phyloP scores from a whole-genome alignment of 2,113 vertebrate species.

The Callopanchax toddi region DNA sequence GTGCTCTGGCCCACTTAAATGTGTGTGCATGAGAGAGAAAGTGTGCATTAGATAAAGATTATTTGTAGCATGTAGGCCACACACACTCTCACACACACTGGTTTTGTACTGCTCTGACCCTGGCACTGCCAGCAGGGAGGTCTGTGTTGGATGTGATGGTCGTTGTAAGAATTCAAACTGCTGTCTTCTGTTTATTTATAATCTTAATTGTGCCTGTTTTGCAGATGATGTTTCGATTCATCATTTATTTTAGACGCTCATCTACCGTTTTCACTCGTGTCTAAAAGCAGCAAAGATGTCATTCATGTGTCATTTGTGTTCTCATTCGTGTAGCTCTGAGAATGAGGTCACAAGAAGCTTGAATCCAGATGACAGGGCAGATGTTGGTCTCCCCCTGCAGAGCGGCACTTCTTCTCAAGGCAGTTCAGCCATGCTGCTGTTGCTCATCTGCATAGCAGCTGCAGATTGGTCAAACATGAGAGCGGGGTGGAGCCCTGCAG shows the following conservation, averaged over 20 bases:
- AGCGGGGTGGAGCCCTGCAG: slow-evolving; percentile 43
- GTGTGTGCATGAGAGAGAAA: slow-evolving; percentile 22
- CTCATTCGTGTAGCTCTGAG: slow-evolving; percentile 12
- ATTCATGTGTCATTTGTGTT: slow-evolving; percentile 4
- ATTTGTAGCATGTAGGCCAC: slow-evolving; percentile 57
- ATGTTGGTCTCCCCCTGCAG: slow-evolving; percentile 41
- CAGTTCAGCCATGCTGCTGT: slow-evolving; percentile 14
- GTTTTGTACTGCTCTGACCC: slow-evolving; percentile 57
- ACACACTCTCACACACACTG: slow-evolving; percentile 42
- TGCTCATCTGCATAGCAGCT: slow-evolving; percentile 44
- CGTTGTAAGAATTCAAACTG: slow-evolving; percentile 42
- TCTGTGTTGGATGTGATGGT: slow-evolving; percentile 43
- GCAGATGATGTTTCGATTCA: too few relatives aligned
- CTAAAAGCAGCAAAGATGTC: neutral
- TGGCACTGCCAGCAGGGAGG: slow-evolving; percentile 64
- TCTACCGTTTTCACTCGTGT: neutral
- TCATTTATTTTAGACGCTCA: too few relatives aligned
- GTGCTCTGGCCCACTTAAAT: slow-evolving; percentile 49
- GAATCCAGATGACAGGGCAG: slow-evolving; percentile 26
- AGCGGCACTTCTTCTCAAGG: slow-evolving; percentile 22
- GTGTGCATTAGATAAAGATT: slow-evolving; percentile 46
- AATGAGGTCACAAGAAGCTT: slow-evolving; percentile 32
- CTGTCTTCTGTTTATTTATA: neutral
- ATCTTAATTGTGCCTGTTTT: neutral
- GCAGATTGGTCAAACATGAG: slow-evolving; percentile 32